Base-by-base conservation (phyloP, 2,797 vertebrate species). In the Gouania willdenowi region DNA sequence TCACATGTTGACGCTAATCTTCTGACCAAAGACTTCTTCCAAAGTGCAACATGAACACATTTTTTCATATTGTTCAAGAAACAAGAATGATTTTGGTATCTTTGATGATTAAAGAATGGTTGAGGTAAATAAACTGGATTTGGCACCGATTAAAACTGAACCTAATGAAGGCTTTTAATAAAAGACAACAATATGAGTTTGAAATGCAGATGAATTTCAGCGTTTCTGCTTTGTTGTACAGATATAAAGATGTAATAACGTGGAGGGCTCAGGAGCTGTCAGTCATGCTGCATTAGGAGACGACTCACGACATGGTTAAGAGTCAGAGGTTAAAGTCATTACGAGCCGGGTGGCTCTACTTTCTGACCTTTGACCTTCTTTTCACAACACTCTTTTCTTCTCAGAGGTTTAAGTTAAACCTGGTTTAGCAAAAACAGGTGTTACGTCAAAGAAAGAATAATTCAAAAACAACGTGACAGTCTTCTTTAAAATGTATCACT, bases 281-380 rank as follows among this genome's bases (percentile, higher is more conserved):
- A 79, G 64, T 83, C 79, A 79, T 8, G 16, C 47, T 19, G 71
- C 75, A 75, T 81, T 73, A 85, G 29, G 65, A 69, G 67, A 76
- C 22, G 44, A 70, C 52, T 62, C 28, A 35, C 63, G 71, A 81
- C 59, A 71, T 11, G 26, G 41, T 34, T 16, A 19, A 28, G 49
- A 66, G 84, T 72, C 81, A 79, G 55, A 83, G 88, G 87, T 89
- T 88, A 88, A 87, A 85, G 72, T 82, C 79, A 89, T 89, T 89
- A 88, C 73, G 71, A 84, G 70, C 59, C 60, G 80, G 76, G 83
- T 59, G 77, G 68, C 75, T 84, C 70, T 62, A 59, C 77, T 78
- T 58, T 69, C 57, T 67, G 76, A 81, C 79, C 76, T 71, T 24
- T 75, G 13, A 62, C 51, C 75, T 36, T 20, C 20, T 35, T 52